phyloP scores from a whole-genome alignment of 2,888 invertebrate genomes.

The Marasmarcha lunaedactyla region DNA sequence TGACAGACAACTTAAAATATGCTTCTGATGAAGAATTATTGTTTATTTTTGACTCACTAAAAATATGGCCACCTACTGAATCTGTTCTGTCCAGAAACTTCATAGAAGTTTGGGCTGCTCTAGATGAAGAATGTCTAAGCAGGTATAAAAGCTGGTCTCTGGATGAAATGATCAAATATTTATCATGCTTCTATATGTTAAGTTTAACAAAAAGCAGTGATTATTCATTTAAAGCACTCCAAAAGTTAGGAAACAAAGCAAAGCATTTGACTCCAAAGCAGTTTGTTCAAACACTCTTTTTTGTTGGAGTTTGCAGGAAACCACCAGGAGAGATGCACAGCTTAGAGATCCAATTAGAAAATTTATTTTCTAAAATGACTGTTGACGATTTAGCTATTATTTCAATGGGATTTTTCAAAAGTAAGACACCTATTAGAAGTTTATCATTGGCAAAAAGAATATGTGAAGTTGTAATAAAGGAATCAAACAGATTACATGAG shows the following conservation, averaged over 20 bases:
- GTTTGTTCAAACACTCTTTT: conserved; percentile 76
- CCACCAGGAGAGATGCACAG: conserved; percentile 73
- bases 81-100: conserved; percentile 69
- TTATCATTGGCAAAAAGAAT: conserved; percentile 53
- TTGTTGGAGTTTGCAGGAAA: conserved; percentile 71
- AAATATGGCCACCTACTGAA: conserved; percentile 59
- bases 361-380: conserved; percentile 64
- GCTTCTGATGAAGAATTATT: conserved; percentile 71
- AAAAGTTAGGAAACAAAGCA: conserved; percentile 68
- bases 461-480: conserved; percentile 58
- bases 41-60: conserved; percentile 58
- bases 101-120: conserved; percentile 73
- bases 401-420: conserved; percentile 84
- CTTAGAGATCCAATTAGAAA: conserved; percentile 69
- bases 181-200: conserved; percentile 75
- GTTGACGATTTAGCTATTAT: conserved; percentile 78
- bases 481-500: conserved; percentile 69
- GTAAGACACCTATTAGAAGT: conserved; percentile 73
- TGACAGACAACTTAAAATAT: conserved; percentile 62
- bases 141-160: conserved; percentile 55
- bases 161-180: conserved; percentile 67
- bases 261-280: conserved; percentile 71
- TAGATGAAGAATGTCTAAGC: conserved; percentile 74
- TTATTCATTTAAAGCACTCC: conserved; percentile 64
- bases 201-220: conserved; percentile 65